Percentiles rank a stretch among this genome's conserved stretches.
phyloP scores from a whole-genome alignment of 1,140 invertebrate genomes.

The Leptopilina clavipes region DNA sequence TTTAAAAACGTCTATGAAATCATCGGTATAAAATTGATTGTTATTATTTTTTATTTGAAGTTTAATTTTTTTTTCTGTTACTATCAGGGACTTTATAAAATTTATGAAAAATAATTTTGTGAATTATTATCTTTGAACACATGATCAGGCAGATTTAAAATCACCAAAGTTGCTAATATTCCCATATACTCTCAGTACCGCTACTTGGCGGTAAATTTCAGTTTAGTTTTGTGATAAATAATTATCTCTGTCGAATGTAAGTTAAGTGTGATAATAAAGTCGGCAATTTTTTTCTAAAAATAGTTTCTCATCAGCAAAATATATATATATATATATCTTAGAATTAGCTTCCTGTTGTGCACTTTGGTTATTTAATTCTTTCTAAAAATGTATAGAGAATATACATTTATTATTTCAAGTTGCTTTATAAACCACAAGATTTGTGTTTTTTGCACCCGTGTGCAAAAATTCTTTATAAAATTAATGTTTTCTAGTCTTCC shows the following conservation, averaged over 20 bases:
- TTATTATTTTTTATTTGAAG: no score
- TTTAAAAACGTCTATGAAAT: no score
- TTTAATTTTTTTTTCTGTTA: no score
- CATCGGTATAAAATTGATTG: no score
- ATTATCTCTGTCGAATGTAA: not conserved
- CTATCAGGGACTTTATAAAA: no score
- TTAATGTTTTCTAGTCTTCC: not conserved
- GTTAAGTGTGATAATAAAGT: not conserved
- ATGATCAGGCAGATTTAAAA: not conserved
- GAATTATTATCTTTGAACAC: not conserved
- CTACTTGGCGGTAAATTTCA: no score
- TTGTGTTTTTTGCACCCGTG: not conserved
- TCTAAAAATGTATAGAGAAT: slow-evolving; percentile 13
- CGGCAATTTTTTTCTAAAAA: not conserved
- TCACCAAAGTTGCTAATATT: not conserved
- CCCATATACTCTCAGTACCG: no score
- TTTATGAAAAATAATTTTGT: not conserved
- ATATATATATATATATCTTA: not conserved
- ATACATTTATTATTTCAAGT: not conserved
- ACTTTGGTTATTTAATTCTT: not conserved
- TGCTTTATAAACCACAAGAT: not conserved
- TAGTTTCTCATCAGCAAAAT: not conserved
- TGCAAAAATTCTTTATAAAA: not conserved
- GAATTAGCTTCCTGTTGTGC: not conserved
- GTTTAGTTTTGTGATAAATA: not conserved